Conservation (phyloP, 2,113 vertebrate genomes). For the Spheniscus mendiculus region DNA sequence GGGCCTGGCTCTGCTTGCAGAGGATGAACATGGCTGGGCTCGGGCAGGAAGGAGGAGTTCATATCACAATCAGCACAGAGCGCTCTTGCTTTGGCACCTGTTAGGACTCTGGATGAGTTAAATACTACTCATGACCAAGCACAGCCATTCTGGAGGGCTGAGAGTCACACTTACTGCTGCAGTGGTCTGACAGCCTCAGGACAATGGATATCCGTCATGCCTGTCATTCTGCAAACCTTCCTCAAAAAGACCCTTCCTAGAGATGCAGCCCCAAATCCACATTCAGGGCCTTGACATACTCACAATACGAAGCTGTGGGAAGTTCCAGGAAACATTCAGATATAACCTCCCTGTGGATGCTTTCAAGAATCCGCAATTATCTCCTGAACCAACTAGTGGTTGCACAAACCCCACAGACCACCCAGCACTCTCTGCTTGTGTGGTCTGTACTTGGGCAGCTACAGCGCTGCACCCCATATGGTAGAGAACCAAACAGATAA, state of each 20-base stretch:
- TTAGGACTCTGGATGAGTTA: neutral
- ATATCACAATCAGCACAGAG: neutral
- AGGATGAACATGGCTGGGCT: neutral
- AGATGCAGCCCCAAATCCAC: neutral
- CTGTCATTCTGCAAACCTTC: neutral
- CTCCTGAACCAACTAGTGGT: neutral
- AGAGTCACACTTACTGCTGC: neutral
- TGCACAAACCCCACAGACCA: constrained; percentile 29
- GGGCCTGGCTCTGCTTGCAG: neutral
- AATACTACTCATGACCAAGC: neutral
- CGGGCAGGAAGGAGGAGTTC: neutral
- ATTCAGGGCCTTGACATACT: neutral
- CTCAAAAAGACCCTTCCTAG: neutral
- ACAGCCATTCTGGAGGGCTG: neutral
- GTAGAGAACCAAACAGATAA: neutral
- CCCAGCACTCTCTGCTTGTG: neutral
- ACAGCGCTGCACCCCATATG: neutral
- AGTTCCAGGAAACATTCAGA: neutral
- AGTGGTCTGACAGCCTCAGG: neutral
- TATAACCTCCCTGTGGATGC: neutral
- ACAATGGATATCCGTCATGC: neutral
- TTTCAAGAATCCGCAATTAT: neutral
- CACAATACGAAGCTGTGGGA: neutral
- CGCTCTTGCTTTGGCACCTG: neutral
- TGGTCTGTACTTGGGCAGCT: neutral